Conservation (phyloP, 2,797 vertebrate genomes). For the Eptatretus atami region DNA sequence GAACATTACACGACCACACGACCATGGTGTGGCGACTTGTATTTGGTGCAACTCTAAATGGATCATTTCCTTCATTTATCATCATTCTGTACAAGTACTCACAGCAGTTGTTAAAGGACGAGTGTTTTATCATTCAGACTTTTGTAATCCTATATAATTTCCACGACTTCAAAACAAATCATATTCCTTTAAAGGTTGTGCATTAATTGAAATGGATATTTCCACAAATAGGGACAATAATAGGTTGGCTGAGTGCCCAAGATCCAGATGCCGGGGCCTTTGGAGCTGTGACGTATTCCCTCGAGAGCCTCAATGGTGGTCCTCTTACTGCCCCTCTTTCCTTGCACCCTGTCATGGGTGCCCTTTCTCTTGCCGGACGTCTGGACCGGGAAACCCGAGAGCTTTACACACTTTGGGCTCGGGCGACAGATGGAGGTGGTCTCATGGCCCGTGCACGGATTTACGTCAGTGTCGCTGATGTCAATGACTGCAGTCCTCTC, state of each 20-base stretch:
- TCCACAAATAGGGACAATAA: constrained; percentile 45
- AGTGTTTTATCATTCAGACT: too few species aligned
- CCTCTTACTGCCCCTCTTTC: constrained; percentile 8
- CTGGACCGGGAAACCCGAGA: constrained; percentile 58
- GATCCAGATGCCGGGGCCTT: constrained; percentile 59
- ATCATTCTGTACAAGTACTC: too few species aligned
- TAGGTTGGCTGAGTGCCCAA: constrained; percentile 65
- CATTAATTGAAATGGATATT: too few species aligned
- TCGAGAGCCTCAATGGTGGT: not conserved
- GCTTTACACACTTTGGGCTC: constrained; percentile 46
- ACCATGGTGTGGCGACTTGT: too few species aligned
- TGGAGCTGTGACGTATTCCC: constrained; percentile 57
- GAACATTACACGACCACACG: too few species aligned
- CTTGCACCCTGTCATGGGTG: constrained; percentile 56
- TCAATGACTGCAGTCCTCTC: constrained; percentile 51
- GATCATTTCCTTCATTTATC: too few species aligned
- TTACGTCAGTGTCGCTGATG: constrained; percentile 68
- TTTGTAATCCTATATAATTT: too few species aligned
- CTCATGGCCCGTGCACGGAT: constrained; percentile 35
- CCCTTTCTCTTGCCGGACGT: constrained; percentile 50
- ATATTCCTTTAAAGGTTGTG: too few species aligned
- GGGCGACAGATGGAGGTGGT: constrained; percentile 46
- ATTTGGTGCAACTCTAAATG: too few species aligned
- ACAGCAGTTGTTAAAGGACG: too few species aligned
- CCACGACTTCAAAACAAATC: too few species aligned